These are phyloP conservation scores for Scaptomyza reducta DNA, from an alignment of 2,888 invertebrate genomes.

Conservation along the genomic window DNA sequence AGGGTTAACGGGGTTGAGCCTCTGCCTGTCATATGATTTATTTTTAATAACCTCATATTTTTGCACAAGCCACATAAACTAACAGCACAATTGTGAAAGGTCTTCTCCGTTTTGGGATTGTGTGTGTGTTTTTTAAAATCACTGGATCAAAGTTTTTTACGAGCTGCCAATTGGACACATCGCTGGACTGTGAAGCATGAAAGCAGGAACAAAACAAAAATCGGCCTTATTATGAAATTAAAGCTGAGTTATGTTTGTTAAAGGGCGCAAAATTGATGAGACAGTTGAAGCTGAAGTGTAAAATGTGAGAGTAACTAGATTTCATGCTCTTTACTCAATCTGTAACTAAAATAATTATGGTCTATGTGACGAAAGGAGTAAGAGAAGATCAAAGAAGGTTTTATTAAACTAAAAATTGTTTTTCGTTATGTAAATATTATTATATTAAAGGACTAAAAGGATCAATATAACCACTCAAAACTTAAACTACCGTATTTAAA, in stretches of 20 bases:
- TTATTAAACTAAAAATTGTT: neutral
- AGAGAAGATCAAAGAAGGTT: neutral
- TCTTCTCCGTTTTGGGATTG: neutral
- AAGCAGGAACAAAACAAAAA: constrained; percentile 6
- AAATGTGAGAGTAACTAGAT: constrained; percentile 1
- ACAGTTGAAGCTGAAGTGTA: constrained; percentile 17
- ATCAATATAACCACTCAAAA: too few relatives aligned
- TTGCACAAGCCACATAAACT: constrained; percentile 69
- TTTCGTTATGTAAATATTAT: too few relatives aligned
- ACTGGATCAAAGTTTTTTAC: constrained; percentile 71
- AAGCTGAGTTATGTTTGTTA: constrained; percentile 28
- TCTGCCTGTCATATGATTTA: constrained; percentile 69
- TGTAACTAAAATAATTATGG: neutral
- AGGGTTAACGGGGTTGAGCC: constrained; percentile 48
- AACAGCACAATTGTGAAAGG: constrained; percentile 49
- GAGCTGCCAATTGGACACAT: constrained; percentile 77
- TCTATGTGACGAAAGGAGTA: neutral
- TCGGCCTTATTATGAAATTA: constrained; percentile 31
- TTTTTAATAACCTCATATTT: constrained; percentile 75
- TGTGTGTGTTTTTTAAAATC: constrained; percentile 45
- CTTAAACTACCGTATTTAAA: too few relatives aligned
- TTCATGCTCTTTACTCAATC: constrained; percentile 5
- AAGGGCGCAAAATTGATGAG: constrained; percentile 27
- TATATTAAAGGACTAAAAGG: too few relatives aligned
- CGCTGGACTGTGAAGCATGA: constrained; percentile 57